phyloP scores from a whole-genome alignment of 2,888 invertebrate genomes.

The Pollenia labialis region DNA sequence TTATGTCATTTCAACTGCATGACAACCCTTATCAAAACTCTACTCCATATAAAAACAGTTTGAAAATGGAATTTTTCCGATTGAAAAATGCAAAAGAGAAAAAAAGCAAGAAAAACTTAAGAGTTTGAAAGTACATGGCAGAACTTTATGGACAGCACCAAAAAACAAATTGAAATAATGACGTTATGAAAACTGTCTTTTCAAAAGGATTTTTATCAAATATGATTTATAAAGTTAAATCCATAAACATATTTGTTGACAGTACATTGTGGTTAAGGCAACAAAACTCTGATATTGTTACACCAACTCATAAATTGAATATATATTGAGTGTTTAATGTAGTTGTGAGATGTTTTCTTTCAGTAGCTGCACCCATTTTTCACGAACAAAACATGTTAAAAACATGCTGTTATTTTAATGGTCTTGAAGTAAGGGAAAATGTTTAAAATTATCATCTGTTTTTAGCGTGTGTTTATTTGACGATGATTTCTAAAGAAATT shows the following conservation, averaged over 20 bases:
- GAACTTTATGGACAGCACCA: slow-evolving; percentile 14
- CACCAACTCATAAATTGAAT: slow-evolving; percentile 7
- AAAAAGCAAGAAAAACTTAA: neutral
- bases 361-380: no score
- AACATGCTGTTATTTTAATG: no score
- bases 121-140: slow-evolving; percentile 5
- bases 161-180: neutral
- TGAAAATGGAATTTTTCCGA: slow-evolving; percentile 20
- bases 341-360: no score
- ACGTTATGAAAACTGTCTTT: neutral
- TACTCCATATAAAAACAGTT: slow-evolving; percentile 34
- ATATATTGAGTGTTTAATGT: neutral
- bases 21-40: slow-evolving; percentile 35
- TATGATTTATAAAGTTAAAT: slow-evolving; percentile 20
- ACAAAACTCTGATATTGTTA: slow-evolving; percentile 2
- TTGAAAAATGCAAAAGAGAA: neutral
- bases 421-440: no score
- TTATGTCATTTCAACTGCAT: slow-evolving; percentile 11
- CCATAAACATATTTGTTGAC: slow-evolving; percentile 20
- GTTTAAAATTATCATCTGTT: no score
- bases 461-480: no score
- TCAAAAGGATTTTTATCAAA: neutral
- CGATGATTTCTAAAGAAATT: no score
- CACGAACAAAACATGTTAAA: no score
- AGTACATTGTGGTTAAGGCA: slow-evolving; percentile 6